Conservation (phyloP, 2,888 invertebrate species). For the Abscondita cerata region DNA sequence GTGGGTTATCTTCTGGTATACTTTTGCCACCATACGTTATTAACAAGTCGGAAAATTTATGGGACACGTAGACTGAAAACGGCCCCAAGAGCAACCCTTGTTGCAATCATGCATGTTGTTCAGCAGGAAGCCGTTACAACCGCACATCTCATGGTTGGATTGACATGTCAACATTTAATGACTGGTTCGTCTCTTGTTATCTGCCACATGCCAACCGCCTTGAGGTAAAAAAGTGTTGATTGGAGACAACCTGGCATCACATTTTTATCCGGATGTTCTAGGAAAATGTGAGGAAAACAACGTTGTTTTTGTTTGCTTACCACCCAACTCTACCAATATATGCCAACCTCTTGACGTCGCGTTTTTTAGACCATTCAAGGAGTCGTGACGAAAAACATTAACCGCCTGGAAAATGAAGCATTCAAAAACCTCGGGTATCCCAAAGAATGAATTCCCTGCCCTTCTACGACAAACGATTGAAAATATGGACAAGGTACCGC, state of each 20-base stretch:
- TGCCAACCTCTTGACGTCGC: background rate
- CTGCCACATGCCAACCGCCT: background rate
- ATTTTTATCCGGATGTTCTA: background rate
- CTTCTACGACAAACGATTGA: background rate
- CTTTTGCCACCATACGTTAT: conserved; percentile 48
- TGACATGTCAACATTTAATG: background rate
- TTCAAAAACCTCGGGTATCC: background rate
- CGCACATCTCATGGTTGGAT: too few relatives aligned
- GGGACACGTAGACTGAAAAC: background rate
- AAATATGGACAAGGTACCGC: conserved; percentile 12
- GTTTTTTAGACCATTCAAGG: background rate
- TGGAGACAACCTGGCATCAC: background rate
- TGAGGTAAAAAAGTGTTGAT: background rate
- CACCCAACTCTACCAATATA: background rate
- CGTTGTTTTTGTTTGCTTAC: background rate
- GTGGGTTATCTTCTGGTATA: conserved; percentile 45
- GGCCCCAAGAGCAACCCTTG: too few relatives aligned
- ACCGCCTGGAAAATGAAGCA: conserved; percentile 8
- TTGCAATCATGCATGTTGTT: too few relatives aligned
- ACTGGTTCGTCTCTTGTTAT: conserved; percentile 31
- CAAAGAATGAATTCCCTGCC: conserved; percentile 14
- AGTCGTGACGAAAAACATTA: conserved; percentile 7
- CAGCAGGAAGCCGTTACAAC: too few relatives aligned
- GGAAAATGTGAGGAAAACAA: background rate
- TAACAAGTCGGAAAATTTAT: conserved; percentile 46